Evolutionary conservation across 2,113 vertebrate genomes (phyloP).

Genomic region (Salminus brasiliensis): DNA sequence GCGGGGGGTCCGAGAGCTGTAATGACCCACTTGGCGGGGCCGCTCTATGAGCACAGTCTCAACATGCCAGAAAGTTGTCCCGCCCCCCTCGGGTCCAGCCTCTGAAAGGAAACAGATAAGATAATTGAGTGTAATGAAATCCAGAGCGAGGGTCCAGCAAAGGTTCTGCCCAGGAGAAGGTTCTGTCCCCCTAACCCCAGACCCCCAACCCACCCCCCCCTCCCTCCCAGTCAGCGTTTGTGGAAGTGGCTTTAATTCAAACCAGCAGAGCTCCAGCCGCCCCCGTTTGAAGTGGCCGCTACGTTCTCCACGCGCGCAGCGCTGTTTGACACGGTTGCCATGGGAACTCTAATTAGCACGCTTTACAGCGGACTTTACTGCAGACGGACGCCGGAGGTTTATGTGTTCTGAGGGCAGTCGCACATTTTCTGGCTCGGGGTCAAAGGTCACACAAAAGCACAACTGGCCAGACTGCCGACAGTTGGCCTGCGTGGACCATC

Average conservation of each 20-base stretch:
- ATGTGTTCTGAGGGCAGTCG: conserved; percentile 92
- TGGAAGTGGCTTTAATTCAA: conserved; percentile 94
- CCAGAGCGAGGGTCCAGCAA: conserved; percentile 84
- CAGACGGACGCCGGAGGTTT: conserved; percentile 98
- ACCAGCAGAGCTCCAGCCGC: conserved; percentile 91
- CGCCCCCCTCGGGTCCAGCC: conserved; percentile 92
- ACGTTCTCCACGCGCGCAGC: conserved; percentile 89
- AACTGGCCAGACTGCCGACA: conserved; percentile 45
- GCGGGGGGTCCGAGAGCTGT: conserved; percentile 93
- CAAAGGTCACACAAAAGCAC: conserved; percentile 91
- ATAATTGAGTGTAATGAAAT: conserved; percentile 99
- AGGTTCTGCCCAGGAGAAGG: conserved; percentile 74
- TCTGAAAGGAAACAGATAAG: conserved; percentile 99
- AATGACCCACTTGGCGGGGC: conserved; percentile 93
- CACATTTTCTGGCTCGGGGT: conserved; percentile 89
- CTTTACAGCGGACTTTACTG: conserved; percentile 97
- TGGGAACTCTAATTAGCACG: conserved; percentile 98
- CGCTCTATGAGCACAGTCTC: conserved; percentile 87
- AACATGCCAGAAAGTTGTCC: conserved; percentile 89
- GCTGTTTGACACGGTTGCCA: conserved; percentile 90
- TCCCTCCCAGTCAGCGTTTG: conserved; percentile 88
- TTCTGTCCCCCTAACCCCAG: no score
- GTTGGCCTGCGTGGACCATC: background rate
- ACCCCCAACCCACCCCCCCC: no score
- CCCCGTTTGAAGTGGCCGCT: conserved; percentile 98